Conservation (phyloP, 2,888 invertebrate species). For the Mimumesa dahlbomi region DNA sequence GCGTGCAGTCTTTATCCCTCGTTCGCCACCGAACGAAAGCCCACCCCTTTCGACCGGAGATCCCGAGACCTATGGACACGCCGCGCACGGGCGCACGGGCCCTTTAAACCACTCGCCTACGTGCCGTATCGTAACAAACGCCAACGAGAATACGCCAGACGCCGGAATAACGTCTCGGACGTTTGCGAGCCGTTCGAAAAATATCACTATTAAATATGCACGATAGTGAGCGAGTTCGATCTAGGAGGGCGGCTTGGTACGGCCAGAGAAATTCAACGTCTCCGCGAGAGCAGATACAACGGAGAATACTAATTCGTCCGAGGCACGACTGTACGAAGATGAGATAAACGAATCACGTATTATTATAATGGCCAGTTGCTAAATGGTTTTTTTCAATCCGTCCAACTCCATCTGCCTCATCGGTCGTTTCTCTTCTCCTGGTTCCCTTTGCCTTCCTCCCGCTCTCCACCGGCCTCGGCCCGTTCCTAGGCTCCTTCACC, state of each 20-base stretch:
- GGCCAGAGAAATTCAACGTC: too few relatives aligned
- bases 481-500: constrained; percentile 57
- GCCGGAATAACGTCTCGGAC: too few relatives aligned
- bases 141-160: too few relatives aligned
- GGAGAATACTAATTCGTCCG: constrained; percentile 28
- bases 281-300: neutral
- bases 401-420: constrained; percentile 63
- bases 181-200: too few relatives aligned
- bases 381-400: constrained; percentile 80
- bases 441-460: constrained; percentile 9
- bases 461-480: constrained; percentile 25
- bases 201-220: too few relatives aligned
- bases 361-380: constrained; percentile 80
- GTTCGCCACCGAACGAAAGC: constrained; percentile 13
- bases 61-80: constrained; percentile 1
- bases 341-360: constrained; percentile 80
- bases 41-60: neutral
- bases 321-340: constrained; percentile 72
- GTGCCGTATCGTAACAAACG: too few relatives aligned
- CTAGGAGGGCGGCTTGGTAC: too few relatives aligned
- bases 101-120: too few relatives aligned
- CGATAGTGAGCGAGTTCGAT: too few relatives aligned
- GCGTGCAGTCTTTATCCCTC: constrained; percentile 21
- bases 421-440: constrained; percentile 47
- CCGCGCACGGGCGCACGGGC: neutral